Base-by-base conservation (phyloP, 2,888 invertebrate species). In the Drosophila silvestris region DNA sequence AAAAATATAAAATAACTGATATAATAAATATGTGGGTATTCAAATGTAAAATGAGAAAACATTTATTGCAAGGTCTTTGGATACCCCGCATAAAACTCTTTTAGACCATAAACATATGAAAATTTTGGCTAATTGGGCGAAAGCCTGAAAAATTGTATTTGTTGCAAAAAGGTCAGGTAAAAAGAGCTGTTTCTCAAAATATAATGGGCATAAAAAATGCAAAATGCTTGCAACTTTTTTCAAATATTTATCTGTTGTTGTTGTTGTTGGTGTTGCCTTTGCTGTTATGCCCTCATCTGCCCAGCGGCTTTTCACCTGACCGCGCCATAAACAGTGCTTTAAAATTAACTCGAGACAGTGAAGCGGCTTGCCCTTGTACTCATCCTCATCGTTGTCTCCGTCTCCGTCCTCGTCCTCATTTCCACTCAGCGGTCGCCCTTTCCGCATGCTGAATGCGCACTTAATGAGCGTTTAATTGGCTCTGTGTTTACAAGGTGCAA, bases 401-500 rank as follows among this genome's bases (percentile, higher is more conserved):
- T 2, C 41, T 44, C 14, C 16, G 47, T 47, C 50, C 9, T 14
- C 54, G 9, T 9, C 28, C 52, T 4, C 26, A n/a, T 52, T 59
- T 41, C 39, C 70, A 66, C 60, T 73, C 69, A 58, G 35, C 53
- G 26, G 37, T 50, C 57, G 57, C 78, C 70, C 67, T 47, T 60
- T 71, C 52, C 65, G 33, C 62, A 71, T 56, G 62, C 59, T 65
- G 79, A 79, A 79, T 85, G 85, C 83, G 85, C 85, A 88, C 85
- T 85, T 88, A 88, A 85, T 85, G 85, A 85, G 85, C 88, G 85
- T 88, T 88, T 85, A 85, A 85, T 85, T 85, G 85, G 85, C 85
- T 82, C 85, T 70, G 79, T 85, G 85, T 85, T 85, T 85, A 87
- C 87, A 81, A 81, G 81, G 76, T 83, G 85, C 78, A 66, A 53